Evolutionary conservation across 2,888 invertebrate species (phyloP).

Genomic region (Ophion ellenae): DNA sequence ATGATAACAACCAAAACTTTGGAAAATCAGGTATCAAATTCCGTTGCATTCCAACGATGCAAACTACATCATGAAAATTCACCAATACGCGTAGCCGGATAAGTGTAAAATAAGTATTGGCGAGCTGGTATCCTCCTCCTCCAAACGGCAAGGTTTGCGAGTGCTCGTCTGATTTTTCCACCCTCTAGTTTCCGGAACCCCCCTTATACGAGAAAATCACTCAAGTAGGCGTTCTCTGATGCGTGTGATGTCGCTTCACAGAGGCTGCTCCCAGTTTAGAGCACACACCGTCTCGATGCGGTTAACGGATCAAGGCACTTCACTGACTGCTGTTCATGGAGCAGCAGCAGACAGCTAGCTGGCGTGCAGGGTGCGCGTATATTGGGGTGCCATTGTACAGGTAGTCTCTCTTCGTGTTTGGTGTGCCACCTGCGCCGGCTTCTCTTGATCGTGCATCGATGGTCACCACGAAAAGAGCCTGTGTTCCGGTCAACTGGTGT

Average conservation of each 20-base stretch:
- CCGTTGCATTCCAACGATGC: too few relatives aligned
- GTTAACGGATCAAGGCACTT: constrained; percentile 28
- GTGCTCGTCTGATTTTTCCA: too few relatives aligned
- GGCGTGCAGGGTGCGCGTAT: neutral
- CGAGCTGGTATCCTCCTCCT: neutral
- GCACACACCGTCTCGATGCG: neutral
- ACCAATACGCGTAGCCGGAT: neutral
- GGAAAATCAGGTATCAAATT: too few relatives aligned
- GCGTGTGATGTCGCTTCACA: too few relatives aligned
- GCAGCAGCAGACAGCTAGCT: neutral
- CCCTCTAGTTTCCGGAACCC: too few relatives aligned
- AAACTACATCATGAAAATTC: too few relatives aligned
- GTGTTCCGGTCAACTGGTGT: constrained; percentile 75
- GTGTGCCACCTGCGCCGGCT: constrained; percentile 18
- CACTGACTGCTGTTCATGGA: neutral
- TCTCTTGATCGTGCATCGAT: constrained; percentile 48
- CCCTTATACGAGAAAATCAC: too few relatives aligned
- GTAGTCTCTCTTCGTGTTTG: constrained; percentile 15
- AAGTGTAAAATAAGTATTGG: neutral
- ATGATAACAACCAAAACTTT: too few relatives aligned
- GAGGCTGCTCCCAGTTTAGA: neutral
- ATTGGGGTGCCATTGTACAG: neutral
- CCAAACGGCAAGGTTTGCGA: too few relatives aligned
- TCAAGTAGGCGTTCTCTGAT: too few relatives aligned
- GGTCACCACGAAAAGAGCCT: constrained; percentile 77